These are phyloP conservation scores for Grammomys surdaster DNA, from an alignment of 2,113 vertebrate genomes.

Conservation along the genomic window DNA sequence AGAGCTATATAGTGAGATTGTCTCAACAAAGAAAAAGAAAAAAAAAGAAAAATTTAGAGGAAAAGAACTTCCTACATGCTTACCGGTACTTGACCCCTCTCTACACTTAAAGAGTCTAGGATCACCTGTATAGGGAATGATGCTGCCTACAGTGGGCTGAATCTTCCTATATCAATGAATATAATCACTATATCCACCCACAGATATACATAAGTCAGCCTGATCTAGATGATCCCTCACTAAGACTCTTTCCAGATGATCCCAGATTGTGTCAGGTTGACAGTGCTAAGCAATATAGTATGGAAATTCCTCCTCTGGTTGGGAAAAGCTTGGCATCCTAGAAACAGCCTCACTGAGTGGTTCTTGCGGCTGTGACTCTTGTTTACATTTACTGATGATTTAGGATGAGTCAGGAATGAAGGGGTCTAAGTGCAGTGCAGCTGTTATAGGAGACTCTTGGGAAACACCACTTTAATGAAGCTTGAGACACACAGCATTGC, in stretches of 20 bases:
- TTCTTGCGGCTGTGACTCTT: neutral
- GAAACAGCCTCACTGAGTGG: neutral
- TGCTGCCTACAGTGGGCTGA: neutral
- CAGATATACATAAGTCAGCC: neutral
- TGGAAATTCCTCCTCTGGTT: neutral
- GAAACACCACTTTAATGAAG: conserved; percentile 50
- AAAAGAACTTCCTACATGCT: neutral
- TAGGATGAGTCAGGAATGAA: neutral
- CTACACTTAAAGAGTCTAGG: neutral
- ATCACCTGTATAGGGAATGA: neutral
- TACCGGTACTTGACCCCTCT: neutral
- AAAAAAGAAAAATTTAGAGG: neutral
- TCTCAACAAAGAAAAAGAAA: neutral
- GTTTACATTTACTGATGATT: conserved; percentile 34
- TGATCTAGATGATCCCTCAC: neutral
- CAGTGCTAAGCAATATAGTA: no score
- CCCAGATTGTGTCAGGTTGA: neutral
- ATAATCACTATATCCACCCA: neutral
- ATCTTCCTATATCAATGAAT: neutral
- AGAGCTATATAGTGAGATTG: no score
- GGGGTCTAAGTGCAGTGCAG: conserved; percentile 11
- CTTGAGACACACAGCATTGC: neutral
- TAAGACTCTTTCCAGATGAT: neutral
- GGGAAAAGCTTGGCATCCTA: neutral
- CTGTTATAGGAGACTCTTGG: conserved; percentile 61